Percentiles rank a stretch among this genome's conserved stretches.
Conservation (phyloP, 2,797 vertebrate species). For the Myotis vivesi region DNA sequence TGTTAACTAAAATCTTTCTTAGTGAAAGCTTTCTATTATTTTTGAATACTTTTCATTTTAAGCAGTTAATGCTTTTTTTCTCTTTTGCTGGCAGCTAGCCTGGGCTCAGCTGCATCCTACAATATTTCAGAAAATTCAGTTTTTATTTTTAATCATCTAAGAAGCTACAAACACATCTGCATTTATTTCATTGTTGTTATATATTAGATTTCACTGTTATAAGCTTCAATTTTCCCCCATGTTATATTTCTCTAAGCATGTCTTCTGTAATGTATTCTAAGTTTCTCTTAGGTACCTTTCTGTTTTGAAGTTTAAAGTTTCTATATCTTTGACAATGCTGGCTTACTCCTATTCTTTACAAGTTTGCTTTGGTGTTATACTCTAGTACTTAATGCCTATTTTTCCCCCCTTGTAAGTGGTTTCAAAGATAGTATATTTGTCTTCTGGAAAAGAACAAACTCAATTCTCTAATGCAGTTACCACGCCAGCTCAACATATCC, state of each 20-base stretch:
- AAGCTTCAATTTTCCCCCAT: background rate
- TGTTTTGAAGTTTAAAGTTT: background rate
- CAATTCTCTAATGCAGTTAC: constrained; percentile 81
- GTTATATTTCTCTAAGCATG: constrained; percentile 35
- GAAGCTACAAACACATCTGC: constrained; percentile 3
- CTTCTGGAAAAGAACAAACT: constrained; percentile 87
- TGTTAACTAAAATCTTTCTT: constrained; percentile 12
- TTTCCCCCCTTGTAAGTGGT: constrained; percentile 82
- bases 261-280: background rate
- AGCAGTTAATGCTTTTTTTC: background rate
- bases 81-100: background rate
- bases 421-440: constrained; percentile 86
- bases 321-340: background rate
- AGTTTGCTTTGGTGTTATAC: constrained; percentile 71
- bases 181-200: constrained; percentile 35
- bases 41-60: constrained; percentile 13
- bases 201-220: background rate
- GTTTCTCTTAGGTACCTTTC: background rate
- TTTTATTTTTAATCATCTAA: constrained; percentile 6
- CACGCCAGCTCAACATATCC: constrained; percentile 80
- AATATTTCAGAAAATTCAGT: constrained; percentile 46
- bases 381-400: constrained; percentile 78
- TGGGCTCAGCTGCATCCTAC: constrained; percentile 41
- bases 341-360: constrained; percentile 27
- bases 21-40: background rate